Percentiles rank a stretch among this genome's conserved stretches.
Conservation (phyloP, 2,113 vertebrate genomes). For the Uria lomvia region DNA sequence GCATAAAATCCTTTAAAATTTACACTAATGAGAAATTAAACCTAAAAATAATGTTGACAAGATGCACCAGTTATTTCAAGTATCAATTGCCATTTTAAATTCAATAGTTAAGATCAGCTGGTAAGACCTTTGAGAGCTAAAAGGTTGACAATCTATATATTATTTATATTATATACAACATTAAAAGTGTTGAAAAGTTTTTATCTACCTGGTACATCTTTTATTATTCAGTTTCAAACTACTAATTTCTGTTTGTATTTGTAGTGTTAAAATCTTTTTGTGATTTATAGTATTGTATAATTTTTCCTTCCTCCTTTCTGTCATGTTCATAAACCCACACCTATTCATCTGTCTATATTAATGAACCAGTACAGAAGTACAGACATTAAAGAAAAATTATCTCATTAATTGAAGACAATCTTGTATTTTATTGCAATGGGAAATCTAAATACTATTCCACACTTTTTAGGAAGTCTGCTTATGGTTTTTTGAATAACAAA, state of each 20-base stretch:
- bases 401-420: slow-evolving; percentile 16
- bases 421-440: slow-evolving; percentile 12
- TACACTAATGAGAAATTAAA: slow-evolving; percentile 13
- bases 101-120: not conserved
- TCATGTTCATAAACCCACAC: slow-evolving; percentile 10
- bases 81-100: slow-evolving; percentile 4
- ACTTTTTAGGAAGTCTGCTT: slow-evolving; percentile 6
- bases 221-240: not conserved
- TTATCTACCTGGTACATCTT: not conserved
- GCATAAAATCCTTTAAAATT: slow-evolving; percentile 28
- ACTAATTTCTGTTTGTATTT: not conserved
- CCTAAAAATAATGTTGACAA: slow-evolving; percentile 11
- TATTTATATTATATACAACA: not conserved
- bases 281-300: not conserved
- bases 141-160: not conserved
- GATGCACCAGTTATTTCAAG: not conserved
- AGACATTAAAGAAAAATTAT: slow-evolving; percentile 34
- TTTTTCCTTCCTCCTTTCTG: not conserved
- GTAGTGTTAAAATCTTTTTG: not conserved
- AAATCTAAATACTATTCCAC: not conserved
- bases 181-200: not conserved
- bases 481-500: slow-evolving; percentile 34
- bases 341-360: not conserved
- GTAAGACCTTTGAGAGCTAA: slow-evolving; percentile 49
- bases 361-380: not conserved